Base-by-base conservation (phyloP, 2,113 vertebrate genomes). In the Callocephalon fimbriatum region DNA sequence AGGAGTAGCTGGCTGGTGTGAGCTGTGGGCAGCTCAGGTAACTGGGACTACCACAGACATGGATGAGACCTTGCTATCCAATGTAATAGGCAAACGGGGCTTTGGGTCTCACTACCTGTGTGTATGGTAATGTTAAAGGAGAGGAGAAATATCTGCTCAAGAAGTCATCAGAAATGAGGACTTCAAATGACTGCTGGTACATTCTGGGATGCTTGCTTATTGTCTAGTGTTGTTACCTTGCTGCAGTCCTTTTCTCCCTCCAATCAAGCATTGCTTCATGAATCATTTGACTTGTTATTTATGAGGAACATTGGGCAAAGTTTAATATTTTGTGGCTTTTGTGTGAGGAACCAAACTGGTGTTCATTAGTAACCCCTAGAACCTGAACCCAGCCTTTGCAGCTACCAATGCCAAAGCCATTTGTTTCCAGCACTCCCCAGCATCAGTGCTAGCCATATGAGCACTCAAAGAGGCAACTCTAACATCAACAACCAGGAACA, bases 281-380 rank as follows among this genome's bases (percentile, higher is more conserved):
- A 83, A 48, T 35, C 32, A 23, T 65, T 47, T 51, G 15, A 23
- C 62, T 71, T 12, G 1, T 61, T 54, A 75, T 48, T 79, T 54
- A 20, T 18, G 25, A 75, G 19, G 48, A 21, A 19, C 29, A 42
- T 3, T 29, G 25, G 37, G 32, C 8, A 75, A 79, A 77, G n/a
- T n/a, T 48, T 67, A 47, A 29, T 13, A 53, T 44, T 47, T 58
- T 56, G 37, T 26, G 23, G 15, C 42, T 86, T 81, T 58, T 1
- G 0, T 27, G 7, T 12, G 6, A 86, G 63, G 19, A 56, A 12
- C 10, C 47, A 88, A 45, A 63, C n/a, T 2, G 0, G 7, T 37
- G 23, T 25, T 50, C 37, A 31, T 20, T 10, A n/a, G 17, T 25
- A 15, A 59, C 4, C 10, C 27, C n/a, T 38, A 35, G 44, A 81